Conservation (phyloP, 2,888 invertebrate genomes). For the Glyphotaelius pellucidus region DNA sequence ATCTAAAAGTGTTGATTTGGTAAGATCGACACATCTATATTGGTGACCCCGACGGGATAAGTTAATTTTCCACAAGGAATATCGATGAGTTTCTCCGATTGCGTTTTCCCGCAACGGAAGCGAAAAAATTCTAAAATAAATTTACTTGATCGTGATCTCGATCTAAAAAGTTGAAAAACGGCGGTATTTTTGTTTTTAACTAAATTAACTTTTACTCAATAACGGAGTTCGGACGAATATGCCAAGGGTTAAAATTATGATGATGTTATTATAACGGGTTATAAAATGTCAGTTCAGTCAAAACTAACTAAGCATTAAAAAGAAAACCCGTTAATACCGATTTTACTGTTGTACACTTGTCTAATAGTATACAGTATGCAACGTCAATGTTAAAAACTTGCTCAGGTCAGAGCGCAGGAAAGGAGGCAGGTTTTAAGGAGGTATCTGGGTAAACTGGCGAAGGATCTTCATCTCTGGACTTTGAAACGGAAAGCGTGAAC, state of each 20-base stretch:
- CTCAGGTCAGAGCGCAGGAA: background rate
- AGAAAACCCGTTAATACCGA: constrained; percentile 35
- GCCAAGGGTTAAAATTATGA: background rate
- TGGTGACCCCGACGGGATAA: too few relatives aligned
- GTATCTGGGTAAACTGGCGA: background rate
- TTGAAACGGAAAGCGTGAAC: constrained; percentile 34
- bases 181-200: background rate
- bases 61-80: constrained; percentile 42
- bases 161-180: constrained; percentile 58
- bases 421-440: background rate
- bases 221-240: constrained; percentile 40
- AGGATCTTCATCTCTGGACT: constrained; percentile 7
- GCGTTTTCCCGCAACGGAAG: constrained; percentile 46
- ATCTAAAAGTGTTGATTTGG: too few relatives aligned
- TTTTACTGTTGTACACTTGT: background rate
- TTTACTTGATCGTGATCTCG: constrained; percentile 48
- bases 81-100: constrained; percentile 18
- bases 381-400: background rate
- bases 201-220: constrained; percentile 53
- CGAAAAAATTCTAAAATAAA: constrained; percentile 22
- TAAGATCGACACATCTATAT: too few relatives aligned
- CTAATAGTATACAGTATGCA: background rate
- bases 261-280: constrained; percentile 15
- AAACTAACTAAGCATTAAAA: constrained; percentile 24
- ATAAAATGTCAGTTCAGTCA: constrained; percentile 11